phyloP scores from a whole-genome alignment of 2,888 invertebrate species.

The Napeogenes inachia region DNA sequence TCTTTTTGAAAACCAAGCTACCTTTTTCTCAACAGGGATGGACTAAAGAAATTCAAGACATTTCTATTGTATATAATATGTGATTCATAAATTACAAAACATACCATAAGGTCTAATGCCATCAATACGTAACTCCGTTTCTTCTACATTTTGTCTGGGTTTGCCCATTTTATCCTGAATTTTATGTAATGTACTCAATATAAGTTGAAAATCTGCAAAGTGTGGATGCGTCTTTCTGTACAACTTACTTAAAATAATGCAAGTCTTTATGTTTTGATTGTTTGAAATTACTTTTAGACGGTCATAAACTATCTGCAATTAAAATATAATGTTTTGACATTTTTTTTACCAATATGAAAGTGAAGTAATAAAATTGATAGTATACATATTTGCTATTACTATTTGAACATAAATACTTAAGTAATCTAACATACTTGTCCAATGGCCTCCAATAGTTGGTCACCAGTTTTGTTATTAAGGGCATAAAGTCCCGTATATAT shows the following conservation, averaged over 20 bases:
- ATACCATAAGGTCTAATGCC: constrained; percentile 30
- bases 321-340: background rate
- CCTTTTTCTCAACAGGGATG: too few relatives aligned
- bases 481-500: background rate
- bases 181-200: constrained; percentile 45
- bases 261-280: constrained; percentile 23
- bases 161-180: constrained; percentile 43
- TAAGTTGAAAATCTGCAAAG: constrained; percentile 54
- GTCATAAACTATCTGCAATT: constrained; percentile 42
- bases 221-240: constrained; percentile 55
- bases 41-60: too few relatives aligned
- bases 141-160: constrained; percentile 40
- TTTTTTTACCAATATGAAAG: too few relatives aligned
- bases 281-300: constrained; percentile 41
- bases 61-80: constrained; percentile 11
- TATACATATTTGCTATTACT: too few relatives aligned
- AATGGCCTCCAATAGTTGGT: background rate
- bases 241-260: constrained; percentile 38
- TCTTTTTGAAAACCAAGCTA: too few relatives aligned
- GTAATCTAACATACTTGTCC: background rate
- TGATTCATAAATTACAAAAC: constrained; percentile 16
- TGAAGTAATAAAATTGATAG: too few relatives aligned
- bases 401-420: background rate
- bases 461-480: background rate
- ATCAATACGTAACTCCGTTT: constrained; percentile 36